Conservation (phyloP, 2,888 invertebrate species). For the Netelia fuscicornis region DNA sequence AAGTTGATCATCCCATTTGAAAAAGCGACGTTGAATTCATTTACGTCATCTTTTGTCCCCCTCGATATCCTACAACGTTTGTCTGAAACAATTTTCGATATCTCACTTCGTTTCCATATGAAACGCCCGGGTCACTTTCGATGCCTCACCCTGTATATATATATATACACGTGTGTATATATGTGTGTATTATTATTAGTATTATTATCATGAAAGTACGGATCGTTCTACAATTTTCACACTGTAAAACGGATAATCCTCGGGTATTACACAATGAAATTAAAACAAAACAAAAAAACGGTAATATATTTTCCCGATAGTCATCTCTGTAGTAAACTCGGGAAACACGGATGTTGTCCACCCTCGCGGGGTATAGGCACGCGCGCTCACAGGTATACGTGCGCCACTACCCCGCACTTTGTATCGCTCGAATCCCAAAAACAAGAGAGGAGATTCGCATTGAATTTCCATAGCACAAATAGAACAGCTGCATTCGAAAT, state of each 20-base stretch:
- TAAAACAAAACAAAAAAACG: neutral
- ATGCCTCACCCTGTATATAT: no score
- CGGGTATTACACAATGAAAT: constrained; percentile 18
- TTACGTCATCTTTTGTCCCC: no score
- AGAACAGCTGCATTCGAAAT: constrained; percentile 40
- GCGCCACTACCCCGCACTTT: neutral
- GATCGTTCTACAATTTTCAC: constrained; percentile 37
- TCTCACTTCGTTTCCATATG: no score
- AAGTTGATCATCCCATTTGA: no score
- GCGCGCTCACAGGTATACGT: neutral
- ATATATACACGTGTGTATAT: no score
- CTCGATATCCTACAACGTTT: no score
- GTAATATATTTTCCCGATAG: constrained; percentile 9
- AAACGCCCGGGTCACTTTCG: no score
- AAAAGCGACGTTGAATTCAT: no score
- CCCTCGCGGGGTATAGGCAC: neutral
- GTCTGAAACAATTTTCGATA: no score
- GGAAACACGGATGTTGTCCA: neutral
- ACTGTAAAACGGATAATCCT: constrained; percentile 28
- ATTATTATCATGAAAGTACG: neutral
- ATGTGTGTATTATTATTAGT: neutral
- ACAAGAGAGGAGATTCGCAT: constrained; percentile 1
- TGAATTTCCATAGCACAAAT: constrained; percentile 39
- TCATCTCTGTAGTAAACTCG: constrained; percentile 1
- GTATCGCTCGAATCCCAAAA: neutral